Evolutionary conservation across 2,888 invertebrate species (phyloP).

Genomic region (Aphrophora alni): DNA sequence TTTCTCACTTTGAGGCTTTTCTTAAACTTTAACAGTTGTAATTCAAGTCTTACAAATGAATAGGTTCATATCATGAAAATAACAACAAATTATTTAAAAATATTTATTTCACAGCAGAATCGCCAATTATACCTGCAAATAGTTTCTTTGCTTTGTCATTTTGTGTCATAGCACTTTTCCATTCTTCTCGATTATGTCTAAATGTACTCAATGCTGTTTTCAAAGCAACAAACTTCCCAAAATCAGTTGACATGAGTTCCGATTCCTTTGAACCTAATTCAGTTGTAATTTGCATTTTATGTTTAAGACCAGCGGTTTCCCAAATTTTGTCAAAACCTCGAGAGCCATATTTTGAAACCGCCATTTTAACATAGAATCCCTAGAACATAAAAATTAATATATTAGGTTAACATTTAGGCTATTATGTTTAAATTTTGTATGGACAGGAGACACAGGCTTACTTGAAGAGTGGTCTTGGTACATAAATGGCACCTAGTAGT

Average conservation of each 20-base stretch:
- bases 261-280: neutral
- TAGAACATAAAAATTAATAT: constrained; percentile 53
- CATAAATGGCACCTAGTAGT: too few species aligned
- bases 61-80: too few species aligned
- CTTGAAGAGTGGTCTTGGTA: too few species aligned
- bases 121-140: neutral
- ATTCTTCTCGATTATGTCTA: neutral
- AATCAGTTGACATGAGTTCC: neutral
- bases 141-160: neutral
- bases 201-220: neutral
- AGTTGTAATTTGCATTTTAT: neutral
- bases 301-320: constrained; percentile 63
- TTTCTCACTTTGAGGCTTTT: too few species aligned
- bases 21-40: too few species aligned
- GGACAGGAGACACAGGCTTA: too few species aligned
- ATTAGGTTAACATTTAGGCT: too few species aligned
- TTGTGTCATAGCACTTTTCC: neutral
- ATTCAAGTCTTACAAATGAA: too few species aligned
- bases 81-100: too few species aligned
- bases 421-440: too few species aligned
- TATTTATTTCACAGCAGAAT: neutral
- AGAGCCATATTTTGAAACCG: constrained; percentile 75
- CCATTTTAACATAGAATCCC: constrained; percentile 72
- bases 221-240: neutral
- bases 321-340: constrained; percentile 78